Conservation (phyloP, 2,797 vertebrate genomes). For the Gobionotothen gibberifrons region DNA sequence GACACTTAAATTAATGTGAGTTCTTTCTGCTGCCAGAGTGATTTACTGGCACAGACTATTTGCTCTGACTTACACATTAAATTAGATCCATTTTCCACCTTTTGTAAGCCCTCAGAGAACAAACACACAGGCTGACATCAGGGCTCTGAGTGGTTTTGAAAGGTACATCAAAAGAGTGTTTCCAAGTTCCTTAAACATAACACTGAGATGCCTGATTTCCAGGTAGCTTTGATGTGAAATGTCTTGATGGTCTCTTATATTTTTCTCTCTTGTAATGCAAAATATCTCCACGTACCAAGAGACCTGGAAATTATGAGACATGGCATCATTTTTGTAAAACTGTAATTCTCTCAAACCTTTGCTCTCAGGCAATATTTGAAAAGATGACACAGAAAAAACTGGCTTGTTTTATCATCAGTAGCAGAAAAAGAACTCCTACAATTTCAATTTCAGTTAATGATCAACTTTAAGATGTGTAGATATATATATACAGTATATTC, state of each 20-base stretch:
- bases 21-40: slow-evolving; percentile 45
- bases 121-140: slow-evolving; percentile 53
- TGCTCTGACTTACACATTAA: slow-evolving; percentile 57
- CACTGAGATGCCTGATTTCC: slow-evolving; percentile 71
- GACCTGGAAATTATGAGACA: slow-evolving; percentile 44
- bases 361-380: slow-evolving; percentile 20
- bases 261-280: slow-evolving; percentile 65
- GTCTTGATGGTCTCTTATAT: slow-evolving; percentile 59
- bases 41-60: slow-evolving; percentile 55
- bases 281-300: slow-evolving; percentile 50
- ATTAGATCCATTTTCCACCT: slow-evolving; percentile 69
- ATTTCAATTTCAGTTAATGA: background rate
- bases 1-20: slow-evolving; percentile 44
- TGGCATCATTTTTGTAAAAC: slow-evolving; percentile 42
- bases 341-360: slow-evolving; percentile 29
- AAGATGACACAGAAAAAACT: slow-evolving; percentile 13
- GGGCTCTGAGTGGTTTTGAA: slow-evolving; percentile 77
- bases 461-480: background rate
- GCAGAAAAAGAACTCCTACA: background rate
- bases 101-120: slow-evolving; percentile 53
- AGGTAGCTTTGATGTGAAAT: slow-evolving; percentile 79
- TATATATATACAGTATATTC: background rate
- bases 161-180: slow-evolving; percentile 81
- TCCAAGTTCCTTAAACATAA: slow-evolving; percentile 75
- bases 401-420: background rate